Evolutionary conservation across 2,888 invertebrate genomes (phyloP).

Genomic region (Artemia sinica): DNA sequence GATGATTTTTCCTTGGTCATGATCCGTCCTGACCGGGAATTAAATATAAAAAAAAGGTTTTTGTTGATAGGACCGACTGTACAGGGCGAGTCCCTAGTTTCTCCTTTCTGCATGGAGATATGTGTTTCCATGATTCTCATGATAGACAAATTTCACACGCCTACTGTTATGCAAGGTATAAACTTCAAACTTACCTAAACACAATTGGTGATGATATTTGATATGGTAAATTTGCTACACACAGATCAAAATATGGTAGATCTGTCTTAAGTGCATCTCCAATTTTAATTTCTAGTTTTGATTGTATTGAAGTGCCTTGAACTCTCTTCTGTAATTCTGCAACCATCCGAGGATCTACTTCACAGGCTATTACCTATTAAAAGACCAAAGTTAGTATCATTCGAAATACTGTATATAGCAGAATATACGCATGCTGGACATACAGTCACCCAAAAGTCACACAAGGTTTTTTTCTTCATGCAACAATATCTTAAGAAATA

Average conservation of each 20-base stretch:
- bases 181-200: conserved; percentile 35
- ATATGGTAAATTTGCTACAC: conserved; percentile 95
- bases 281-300: conserved; percentile 72
- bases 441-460: neutral
- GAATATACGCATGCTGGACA: conserved; percentile 25
- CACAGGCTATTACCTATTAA: conserved; percentile 64
- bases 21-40: no score
- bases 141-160: no score
- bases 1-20: no score
- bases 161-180: no score
- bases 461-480: no score
- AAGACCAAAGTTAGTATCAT: neutral
- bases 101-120: no score
- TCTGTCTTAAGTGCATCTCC: conserved; percentile 90
- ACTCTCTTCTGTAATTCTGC: conserved; percentile 96
- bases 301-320: conserved; percentile 66
- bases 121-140: no score
- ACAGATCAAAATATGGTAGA: conserved; percentile 89
- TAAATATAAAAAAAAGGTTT: no score
- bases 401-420: neutral
- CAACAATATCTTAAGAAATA: no score
- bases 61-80: no score
- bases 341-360: conserved; percentile 84
- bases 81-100: no score
- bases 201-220: conserved; percentile 92